phyloP scores from a whole-genome alignment of 2,888 invertebrate genomes.

The Gari tellinella region DNA sequence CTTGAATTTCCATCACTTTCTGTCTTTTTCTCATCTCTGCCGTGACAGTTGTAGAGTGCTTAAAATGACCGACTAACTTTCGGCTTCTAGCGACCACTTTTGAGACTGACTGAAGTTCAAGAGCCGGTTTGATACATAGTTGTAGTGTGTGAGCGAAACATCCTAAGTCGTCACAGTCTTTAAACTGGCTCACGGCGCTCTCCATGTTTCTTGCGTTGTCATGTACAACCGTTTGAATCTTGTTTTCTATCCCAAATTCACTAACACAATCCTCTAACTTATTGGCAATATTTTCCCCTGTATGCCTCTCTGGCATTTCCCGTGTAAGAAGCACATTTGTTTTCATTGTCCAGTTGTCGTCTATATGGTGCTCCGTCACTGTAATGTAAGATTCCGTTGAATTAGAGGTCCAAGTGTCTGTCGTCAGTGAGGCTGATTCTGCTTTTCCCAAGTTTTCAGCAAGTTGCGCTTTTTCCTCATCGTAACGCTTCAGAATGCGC shows the following conservation, averaged over 20 bases:
- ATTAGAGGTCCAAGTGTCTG: slow-evolving; percentile 34
- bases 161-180: slow-evolving; percentile 23
- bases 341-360: slow-evolving; percentile 3
- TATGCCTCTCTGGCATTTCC: slow-evolving; percentile 25
- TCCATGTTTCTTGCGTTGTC: slow-evolving; percentile 34
- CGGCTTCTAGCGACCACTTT: slow-evolving; percentile 13
- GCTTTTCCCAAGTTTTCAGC: background rate
- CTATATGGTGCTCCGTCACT: slow-evolving; percentile 30
- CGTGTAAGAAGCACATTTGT: slow-evolving; percentile 12
- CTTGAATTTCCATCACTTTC: slow-evolving; percentile 8
- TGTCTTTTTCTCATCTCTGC: slow-evolving; percentile 23
- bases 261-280: slow-evolving; percentile 7
- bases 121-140: slow-evolving; percentile 30
- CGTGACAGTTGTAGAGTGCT: slow-evolving; percentile 35
- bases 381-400: slow-evolving; percentile 23
- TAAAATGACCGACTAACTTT: slow-evolving; percentile 40
- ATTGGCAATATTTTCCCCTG: slow-evolving; percentile 11
- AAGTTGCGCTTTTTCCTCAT: background rate
- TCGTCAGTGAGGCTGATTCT: slow-evolving; percentile 17
- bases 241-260: slow-evolving; percentile 24
- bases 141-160: slow-evolving; percentile 39
- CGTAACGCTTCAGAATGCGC: background rate
- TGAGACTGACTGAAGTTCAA: slow-evolving; percentile 14
- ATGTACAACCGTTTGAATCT: slow-evolving; percentile 19
- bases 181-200: slow-evolving; percentile 12